A percentile compares a stretch with the other conserved stretches of the same genome.
Evolutionary conservation across 2,113 vertebrate genomes (phyloP).

Genomic region (Salvelinus alpinus): DNA sequence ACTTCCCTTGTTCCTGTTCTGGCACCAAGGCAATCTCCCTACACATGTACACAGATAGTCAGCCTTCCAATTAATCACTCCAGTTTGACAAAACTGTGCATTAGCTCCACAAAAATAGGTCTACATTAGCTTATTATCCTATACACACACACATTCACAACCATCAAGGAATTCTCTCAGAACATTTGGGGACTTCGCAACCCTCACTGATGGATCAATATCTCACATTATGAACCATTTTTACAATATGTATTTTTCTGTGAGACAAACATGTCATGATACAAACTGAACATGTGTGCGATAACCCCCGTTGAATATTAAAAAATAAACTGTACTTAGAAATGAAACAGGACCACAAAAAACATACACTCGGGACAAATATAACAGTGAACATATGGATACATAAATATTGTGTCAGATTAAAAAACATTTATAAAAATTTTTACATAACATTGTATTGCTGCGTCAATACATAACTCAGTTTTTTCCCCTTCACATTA

Average conservation of each 20-base stretch:
- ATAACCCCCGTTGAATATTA: constrained; percentile 39
- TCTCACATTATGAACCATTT: too few species aligned
- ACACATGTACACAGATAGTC: constrained; percentile 63
- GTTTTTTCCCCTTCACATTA: too few species aligned
- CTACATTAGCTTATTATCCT: constrained; percentile 23
- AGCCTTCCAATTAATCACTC: constrained; percentile 68
- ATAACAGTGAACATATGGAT: constrained; percentile 25
- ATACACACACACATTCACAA: constrained; percentile 36
- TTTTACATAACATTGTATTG: constrained; percentile 70
- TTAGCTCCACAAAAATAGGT: constrained; percentile 38
- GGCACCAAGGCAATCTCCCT: constrained; percentile 55
- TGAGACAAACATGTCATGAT: constrained; percentile 24
- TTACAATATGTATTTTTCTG: background rate
- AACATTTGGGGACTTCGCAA: constrained; percentile 5
- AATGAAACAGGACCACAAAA: constrained; percentile 36
- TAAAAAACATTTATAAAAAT: constrained; percentile 56
- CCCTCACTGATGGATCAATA: too few species aligned
- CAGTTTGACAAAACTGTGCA: constrained; percentile 55
- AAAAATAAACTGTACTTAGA: constrained; percentile 33
- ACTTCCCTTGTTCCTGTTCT: constrained; percentile 31
- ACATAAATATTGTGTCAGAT: constrained; percentile 62
- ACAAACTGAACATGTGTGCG: constrained; percentile 49
- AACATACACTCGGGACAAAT: constrained; percentile 14
- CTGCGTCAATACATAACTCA: constrained; percentile 66
- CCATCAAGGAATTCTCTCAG: constrained; percentile 33